Base-by-base conservation (phyloP, 2,888 invertebrate species). In the Drosophila mayaguana region DNA sequence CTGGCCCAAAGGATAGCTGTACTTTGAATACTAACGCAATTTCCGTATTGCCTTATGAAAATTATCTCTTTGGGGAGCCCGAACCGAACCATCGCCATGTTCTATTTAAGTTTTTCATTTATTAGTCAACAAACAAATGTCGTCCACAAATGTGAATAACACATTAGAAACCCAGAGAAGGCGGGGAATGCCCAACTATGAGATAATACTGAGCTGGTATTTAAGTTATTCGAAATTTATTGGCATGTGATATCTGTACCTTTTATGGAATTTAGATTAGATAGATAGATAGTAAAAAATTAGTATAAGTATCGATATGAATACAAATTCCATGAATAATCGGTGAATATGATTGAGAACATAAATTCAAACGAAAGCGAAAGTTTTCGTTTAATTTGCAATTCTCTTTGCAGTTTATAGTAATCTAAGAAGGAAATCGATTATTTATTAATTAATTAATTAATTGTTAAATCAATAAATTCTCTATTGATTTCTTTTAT, bases 11-110 rank as follows among this genome's bases (percentile, higher is more conserved):
- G 12, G n/a, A 40, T 45, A 68, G 57, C 38, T 50, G 50, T 38
- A 53, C 34, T 32, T 60, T 36, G 28, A 59, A 62, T 45, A 42
- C 50, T 14, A 28, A 51, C 32, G 32, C 40, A 40, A 59, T 62
- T 62, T 45, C 22, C 32, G 45, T 11, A n/a, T n/a, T 9, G 38
- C 22, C n/a, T n/a, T 12, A 38, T 22, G 28, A 46, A 38, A 25
- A 57, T 46, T 16, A 46, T 45, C 57, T 38, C 57, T 4, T 28
- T 25, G 42, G 16, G 16, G 18, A 48, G 28, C 14, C 18, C 18
- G 11, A 3, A 2, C 28, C 28, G 7, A 28, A 16, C 38, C 11
- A 25, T 12, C 40, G 38, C 38, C n/a, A 40, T 20, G 42, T 56
- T 32, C 32, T 11, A 43, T 20, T 34, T 22, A 16, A 43, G 32